A percentile compares a stretch with the other conserved stretches of the same genome.
These are phyloP conservation scores for Somateria mollissima DNA, from an alignment of 2,797 vertebrate genomes.

Conservation along the genomic window DNA sequence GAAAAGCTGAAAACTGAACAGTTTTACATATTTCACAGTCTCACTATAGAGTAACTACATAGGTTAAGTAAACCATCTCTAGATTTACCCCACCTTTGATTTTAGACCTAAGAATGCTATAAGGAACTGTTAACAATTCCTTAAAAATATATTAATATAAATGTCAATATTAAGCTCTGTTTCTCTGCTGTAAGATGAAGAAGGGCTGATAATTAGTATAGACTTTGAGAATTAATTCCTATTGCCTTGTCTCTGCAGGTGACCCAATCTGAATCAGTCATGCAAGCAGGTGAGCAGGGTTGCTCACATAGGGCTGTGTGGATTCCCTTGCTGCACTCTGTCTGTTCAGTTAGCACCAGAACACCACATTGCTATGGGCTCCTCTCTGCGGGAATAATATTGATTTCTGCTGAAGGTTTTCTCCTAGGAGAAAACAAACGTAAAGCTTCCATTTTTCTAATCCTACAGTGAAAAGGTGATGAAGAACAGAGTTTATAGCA, in stretches of 20 bases:
- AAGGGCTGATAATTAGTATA: neutral
- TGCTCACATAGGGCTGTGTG: neutral
- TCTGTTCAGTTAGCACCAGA: neutral
- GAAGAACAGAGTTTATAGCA: neutral
- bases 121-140: neutral
- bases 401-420: constrained; percentile 13
- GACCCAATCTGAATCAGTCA: neutral
- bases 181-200: neutral
- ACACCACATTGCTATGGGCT: neutral
- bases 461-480: neutral
- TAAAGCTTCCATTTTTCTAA: neutral
- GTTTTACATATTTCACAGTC: neutral
- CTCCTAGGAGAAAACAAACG: neutral
- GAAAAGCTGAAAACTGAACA: neutral
- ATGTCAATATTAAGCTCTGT: neutral
- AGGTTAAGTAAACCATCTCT: neutral
- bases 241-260: neutral
- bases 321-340: neutral
- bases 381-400: neutral
- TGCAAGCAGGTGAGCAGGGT: neutral
- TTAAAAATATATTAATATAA: neutral
- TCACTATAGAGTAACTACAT: neutral
- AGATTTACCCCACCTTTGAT: neutral
- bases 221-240: neutral
- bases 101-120: neutral